Base-by-base conservation (phyloP, 2,888 invertebrate species). In the Microctonus hyperodae region DNA sequence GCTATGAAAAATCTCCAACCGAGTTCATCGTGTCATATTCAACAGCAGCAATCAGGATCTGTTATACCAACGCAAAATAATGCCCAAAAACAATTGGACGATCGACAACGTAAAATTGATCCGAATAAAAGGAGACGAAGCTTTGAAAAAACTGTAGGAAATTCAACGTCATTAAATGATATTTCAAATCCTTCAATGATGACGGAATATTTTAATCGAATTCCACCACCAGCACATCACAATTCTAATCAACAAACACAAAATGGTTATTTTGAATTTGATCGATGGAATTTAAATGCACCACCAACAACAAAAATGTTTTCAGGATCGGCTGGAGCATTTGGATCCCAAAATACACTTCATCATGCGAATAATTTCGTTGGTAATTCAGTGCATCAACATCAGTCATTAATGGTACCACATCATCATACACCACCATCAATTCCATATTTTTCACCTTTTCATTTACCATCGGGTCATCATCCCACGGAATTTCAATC, bases 231-330 rank as follows among this genome's bases (percentile, higher is more conserved):
- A 20, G 91, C 91, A 4, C 91, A 92, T 79, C 90, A 89, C 77
- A 89, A 90, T 61, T 87, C 88, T 4, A 85, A 80, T 75, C 80
- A 80, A 58, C 83, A 79, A 28, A 89, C 89, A 78, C 90, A 90
- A 80, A 89, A 90, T 70, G 90, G 89, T 62, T 93, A 92, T 79
- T 92, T 92, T 76, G 93, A 94, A 82, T 92, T 92, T 76, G 93
- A 91, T 76, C 86, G 92, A 74, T 94, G 93, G 93, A 93, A 92
- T 82, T 85, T 92, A 64, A 7, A 16, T 5, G 90, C 91, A 44
- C 88, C 89, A 9, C 88, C 90, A 20, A 86, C 89, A 31, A 87
- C 90, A 28, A 91, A 91, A 86, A 90, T 91, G 84, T 91, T 91
- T 79, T 86, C 89, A 44, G 86, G 88, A 58, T 83, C 88, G 20